Base-by-base conservation (phyloP, 2,797 vertebrate genomes). In the Spheniscus humboldti region DNA sequence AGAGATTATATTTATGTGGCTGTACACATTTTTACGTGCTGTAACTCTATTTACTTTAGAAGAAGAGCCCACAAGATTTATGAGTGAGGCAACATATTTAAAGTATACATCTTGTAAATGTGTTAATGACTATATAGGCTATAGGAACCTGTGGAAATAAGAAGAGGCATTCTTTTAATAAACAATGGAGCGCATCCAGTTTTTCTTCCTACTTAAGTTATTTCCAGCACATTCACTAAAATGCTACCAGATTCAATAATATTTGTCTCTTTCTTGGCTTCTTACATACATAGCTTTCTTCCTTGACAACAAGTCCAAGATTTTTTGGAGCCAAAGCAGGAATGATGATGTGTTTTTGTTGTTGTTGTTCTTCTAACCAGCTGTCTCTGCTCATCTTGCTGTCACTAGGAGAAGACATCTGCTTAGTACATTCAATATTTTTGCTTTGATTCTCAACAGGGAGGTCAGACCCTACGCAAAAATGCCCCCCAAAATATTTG, bases 281-380 rank as follows among this genome's bases (percentile, higher is more conserved):
- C 82, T 91, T 87, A 72, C 75, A 90, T 78, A 87, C 86, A 94
- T 91, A 94, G 91, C 95, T 95, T 96, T 95, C 93, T 96, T 93
- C 67, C 86, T 76, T 88, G 71, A 97, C 96, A 97, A 95, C 91
- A 96, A 96, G 90, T 90, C 96, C 95, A 95, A 97, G 88, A 76
- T 97, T 90, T 95, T 96, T 88, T 95, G 56, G 90, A 93, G 92
- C 81, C 88, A 96, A 92, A 92, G 86, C 57, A 80, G 90, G 79
- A 96, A 97, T 92, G 94, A 96, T 96, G 95, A 96, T 96, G 91
- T 96, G 91, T 88, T 96, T 83, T 87, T 93, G 94, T 90, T 95
- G 93, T 96, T 95, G 74, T 96, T 92, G 81, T 95, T 97, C 24
- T 96, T 97, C 96, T 95, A 88, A 96, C 95, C 97, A 97, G 96